Percentiles rank a stretch among this genome's conserved stretches.
phyloP scores from a whole-genome alignment of 1,140 invertebrate genomes.

The Pantala flavescens region DNA sequence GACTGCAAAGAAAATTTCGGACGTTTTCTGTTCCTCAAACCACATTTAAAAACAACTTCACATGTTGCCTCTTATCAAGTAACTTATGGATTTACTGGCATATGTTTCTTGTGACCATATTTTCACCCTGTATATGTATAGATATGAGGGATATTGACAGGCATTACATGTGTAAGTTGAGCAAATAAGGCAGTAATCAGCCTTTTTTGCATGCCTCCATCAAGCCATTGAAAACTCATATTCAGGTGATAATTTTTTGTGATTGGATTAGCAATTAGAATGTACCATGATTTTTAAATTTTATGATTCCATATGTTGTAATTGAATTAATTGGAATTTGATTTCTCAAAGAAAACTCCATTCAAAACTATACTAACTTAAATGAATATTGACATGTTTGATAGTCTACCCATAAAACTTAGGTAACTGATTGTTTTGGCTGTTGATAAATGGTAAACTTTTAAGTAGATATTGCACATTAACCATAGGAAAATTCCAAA shows the following conservation, averaged over 20 bases:
- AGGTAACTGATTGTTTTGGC: neutral
- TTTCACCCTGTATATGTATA: neutral
- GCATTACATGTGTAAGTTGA: neutral
- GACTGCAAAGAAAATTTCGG: constrained; percentile 9
- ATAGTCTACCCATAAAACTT: neutral
- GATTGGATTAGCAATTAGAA: neutral
- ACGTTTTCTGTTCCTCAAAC: constrained; percentile 9
- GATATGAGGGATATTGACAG: neutral
- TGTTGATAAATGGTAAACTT: neutral
- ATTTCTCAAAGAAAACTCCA: neutral
- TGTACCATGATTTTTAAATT: neutral
- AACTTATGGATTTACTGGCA: neutral
- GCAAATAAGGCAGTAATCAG: neutral
- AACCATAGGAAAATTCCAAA: neutral
- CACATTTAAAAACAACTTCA: neutral
- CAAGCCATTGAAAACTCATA: neutral
- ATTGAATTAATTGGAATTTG: neutral
- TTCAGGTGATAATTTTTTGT: neutral
- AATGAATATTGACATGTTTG: neutral
- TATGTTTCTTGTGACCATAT: neutral
- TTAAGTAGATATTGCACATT: neutral
- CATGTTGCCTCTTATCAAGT: neutral
- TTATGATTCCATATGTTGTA: neutral
- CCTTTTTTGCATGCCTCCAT: neutral
- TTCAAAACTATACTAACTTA: neutral